Evolutionary conservation across 2,113 vertebrate genomes (phyloP).

Genomic region (Symphodus melops): DNA sequence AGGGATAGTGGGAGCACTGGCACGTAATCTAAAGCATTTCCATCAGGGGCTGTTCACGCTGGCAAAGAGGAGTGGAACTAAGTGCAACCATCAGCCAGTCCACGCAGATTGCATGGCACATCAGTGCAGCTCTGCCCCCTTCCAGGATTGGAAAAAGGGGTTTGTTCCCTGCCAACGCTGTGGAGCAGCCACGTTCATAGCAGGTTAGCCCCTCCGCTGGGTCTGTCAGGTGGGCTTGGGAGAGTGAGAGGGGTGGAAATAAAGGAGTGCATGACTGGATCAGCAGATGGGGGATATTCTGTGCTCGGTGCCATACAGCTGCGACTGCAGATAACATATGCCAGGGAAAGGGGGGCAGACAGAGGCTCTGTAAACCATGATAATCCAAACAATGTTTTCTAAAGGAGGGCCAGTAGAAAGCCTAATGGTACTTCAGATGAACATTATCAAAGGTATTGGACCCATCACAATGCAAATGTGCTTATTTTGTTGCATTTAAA

Average conservation of each 20-base stretch:
- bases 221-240: slow-evolving; percentile 67
- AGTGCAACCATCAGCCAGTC: slow-evolving; percentile 60
- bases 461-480: slow-evolving; percentile 61
- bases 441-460: slow-evolving; percentile 66
- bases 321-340: slow-evolving; percentile 72
- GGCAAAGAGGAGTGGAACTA: slow-evolving; percentile 58
- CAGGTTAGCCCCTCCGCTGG: slow-evolving; percentile 65
- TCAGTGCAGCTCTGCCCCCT: slow-evolving; percentile 33
- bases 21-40: slow-evolving; percentile 54
- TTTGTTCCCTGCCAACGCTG: slow-evolving; percentile 52
- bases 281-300: slow-evolving; percentile 67
- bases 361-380: slow-evolving; percentile 60
- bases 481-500: slow-evolving; percentile 43
- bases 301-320: slow-evolving; percentile 75
- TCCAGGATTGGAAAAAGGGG: slow-evolving; percentile 56
- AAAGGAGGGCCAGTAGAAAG: slow-evolving; percentile 52
- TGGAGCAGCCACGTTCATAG: slow-evolving; percentile 62
- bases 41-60: slow-evolving; percentile 48
- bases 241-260: slow-evolving; percentile 63
- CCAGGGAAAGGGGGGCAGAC: slow-evolving; percentile 56
- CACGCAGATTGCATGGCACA: slow-evolving; percentile 67
- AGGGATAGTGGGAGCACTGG: slow-evolving; percentile 55
- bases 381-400: slow-evolving; percentile 66
- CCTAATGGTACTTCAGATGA: slow-evolving; percentile 63
- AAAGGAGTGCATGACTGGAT: slow-evolving; percentile 72